Base-by-base conservation (phyloP, 1,140 invertebrate species). In the Drosophila sturtevanti region DNA sequence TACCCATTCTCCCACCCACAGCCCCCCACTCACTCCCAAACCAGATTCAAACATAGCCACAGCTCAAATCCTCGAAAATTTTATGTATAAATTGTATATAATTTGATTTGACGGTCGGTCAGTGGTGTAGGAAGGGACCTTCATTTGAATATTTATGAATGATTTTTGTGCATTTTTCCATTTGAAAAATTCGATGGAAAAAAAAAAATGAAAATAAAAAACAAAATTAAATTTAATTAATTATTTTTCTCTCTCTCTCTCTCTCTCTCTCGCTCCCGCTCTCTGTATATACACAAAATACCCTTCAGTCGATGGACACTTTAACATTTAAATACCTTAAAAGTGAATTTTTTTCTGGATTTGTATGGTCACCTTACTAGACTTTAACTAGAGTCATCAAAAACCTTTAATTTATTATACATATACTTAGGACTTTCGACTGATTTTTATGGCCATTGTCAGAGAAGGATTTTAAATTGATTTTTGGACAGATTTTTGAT, bases 111-210 rank as follows among this genome's bases (percentile, higher is more conserved):
- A 72, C 76, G 72, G 24, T 60, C 48, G 62, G 37, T 63, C 38
- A 12, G 21, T 12, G 14, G 18, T 31, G 21, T 44, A 64, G 52
- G 60, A 48, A 84, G 72, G 75, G 82, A 59, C 76, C 87, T 79
- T 73, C 71, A 87, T 89, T 89, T 79, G 76, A 87, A 87, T 87
- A 87, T 89, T 87, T 86, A 86, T 86, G 78, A 75, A 75, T 81
- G 70, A 65, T 64, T 69, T 66, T 59, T 62, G 14, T 24, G 38
- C 52, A 18, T 48, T 48, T 48, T 48, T 48, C 41, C 41, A 48
- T 48, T 48, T 12, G 51, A 59, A 58, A 51, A 63, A 48, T 48
- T 48, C 41, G 16, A 48, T 11, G 7, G n/a, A 48, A 48, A 48
- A 48, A 31, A 4, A 31, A 31, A 31, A 31, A 31, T n/a, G n/a